phyloP scores from a whole-genome alignment of 2,888 invertebrate genomes.

The Pterostichus madidus region DNA sequence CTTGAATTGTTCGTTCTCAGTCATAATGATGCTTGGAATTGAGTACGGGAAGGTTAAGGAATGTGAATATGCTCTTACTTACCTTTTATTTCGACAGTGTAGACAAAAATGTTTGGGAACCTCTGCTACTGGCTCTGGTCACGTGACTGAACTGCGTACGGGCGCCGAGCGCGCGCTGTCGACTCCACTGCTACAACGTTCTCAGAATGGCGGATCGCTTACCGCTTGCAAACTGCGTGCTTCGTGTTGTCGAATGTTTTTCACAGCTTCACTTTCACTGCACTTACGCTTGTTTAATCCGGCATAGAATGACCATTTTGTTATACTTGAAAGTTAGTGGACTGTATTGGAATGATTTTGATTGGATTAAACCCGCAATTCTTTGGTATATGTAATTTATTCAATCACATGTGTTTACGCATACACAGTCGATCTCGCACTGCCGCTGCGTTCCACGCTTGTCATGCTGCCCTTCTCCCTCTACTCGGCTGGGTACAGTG shows the following conservation, averaged over 20 bases:
- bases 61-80: conserved; percentile 8
- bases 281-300: background rate
- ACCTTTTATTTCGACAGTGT: background rate
- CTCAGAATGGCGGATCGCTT: background rate
- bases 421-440: no score
- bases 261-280: background rate
- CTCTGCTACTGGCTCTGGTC: background rate
- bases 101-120: background rate
- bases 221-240: background rate
- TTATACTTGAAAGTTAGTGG: no score
- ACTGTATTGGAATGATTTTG: no score
- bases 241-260: conserved; percentile 1
- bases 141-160: background rate
- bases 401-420: no score
- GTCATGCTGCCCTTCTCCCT: no score
- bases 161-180: no score
- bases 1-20: background rate
- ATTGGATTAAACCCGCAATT: no score
- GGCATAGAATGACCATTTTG: no score
- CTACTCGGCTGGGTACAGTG: no score
- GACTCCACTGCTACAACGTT: background rate
- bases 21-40: background rate
- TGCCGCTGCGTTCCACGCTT: no score
- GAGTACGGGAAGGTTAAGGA: background rate
- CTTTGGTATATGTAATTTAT: no score